Evolutionary conservation across 2,113 vertebrate species (phyloP).

Genomic region (Pelecanoides urinatrix): DNA sequence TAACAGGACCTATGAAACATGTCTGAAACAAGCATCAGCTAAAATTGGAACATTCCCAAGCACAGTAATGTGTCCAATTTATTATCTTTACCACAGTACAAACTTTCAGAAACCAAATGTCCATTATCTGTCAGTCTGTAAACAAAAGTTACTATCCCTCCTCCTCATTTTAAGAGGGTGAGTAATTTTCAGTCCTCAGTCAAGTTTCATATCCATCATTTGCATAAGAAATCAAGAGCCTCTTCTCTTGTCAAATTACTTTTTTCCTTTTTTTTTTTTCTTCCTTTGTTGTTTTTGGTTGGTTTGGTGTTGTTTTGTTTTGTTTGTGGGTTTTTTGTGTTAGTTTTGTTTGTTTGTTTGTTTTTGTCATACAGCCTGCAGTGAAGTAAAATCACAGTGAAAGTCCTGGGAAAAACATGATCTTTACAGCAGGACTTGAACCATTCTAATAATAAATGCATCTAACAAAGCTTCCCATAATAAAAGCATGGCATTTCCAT

Average conservation of each 20-base stretch:
- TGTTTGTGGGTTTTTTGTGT: too few relatives aligned
- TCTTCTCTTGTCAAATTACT: conserved; percentile 57
- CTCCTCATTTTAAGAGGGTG: conserved; percentile 48
- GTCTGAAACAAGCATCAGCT: conserved; percentile 43
- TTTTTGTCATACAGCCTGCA: conserved; percentile 69
- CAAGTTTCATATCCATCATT: conserved; percentile 66
- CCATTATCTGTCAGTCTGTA: conserved; percentile 72
- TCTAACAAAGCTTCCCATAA: conserved; percentile 78
- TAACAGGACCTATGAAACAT: conserved; percentile 36
- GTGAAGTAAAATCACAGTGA: conserved; percentile 91
- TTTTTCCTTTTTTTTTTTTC: background rate
- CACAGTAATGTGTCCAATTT: conserved; percentile 79
- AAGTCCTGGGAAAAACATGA: conserved; percentile 85
- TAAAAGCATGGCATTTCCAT: conserved; percentile 76
- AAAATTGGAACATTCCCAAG: conserved; percentile 69
- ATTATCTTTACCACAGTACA: conserved; percentile 90
- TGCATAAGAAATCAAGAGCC: conserved; percentile 74
- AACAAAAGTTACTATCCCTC: conserved; percentile 69
- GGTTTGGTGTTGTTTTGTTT: too few relatives aligned
- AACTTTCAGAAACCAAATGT: conserved; percentile 85
- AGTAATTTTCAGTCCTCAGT: conserved; percentile 72
- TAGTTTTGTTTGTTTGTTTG: too few relatives aligned
- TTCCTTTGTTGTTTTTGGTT: too few relatives aligned
- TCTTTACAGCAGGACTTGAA: conserved; percentile 80
- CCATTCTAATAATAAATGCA: conserved; percentile 76